Base-by-base conservation (phyloP, 2,888 invertebrate genomes). In the Macropis europaea region DNA sequence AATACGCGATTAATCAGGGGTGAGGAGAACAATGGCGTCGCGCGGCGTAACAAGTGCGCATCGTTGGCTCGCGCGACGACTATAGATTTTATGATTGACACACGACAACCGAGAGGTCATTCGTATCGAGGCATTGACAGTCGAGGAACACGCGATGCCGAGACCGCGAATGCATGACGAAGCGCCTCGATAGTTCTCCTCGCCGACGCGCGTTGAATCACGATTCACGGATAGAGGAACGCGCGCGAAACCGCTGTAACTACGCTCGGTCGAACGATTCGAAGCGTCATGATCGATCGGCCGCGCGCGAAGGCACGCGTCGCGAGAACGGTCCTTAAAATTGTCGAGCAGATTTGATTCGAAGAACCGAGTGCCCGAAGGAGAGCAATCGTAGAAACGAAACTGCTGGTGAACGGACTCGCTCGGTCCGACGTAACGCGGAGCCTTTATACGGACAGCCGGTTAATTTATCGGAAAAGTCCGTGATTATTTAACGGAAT, bases 171-270 rank as follows among this genome's bases (percentile, higher is more conserved):
- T 40, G 77, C 73, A 76, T 67, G 57, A 73, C 66, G 60, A 80
- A 60, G 56, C 66, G 40, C 64, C n/a, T 6, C 36, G 53, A 79
- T 73, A 59, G 26, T 38, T 70, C 52, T 67, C 80, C 52, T 73
- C 68, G 68, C 32, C 48, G 73, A 60, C 64, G 45, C 45, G 47
- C 15, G 48, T n/a, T 47, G 80, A 77, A 79, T 79, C 26, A 32
- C 59, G 68, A 79, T 79, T 57, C 57, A 71, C 52, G 22, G 42
- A 28, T 26, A 15, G 24, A 30, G 28, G 48, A n/a, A 17, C 13
- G 7, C 9, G 5, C 26, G 40, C 36, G 47, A 60, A 47, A 57
- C 43, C 30, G 13, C 9, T 15, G 6, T 17, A 52, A 32, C 40
- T 13, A 9, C 43, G 43, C 0, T 19, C n/a, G 38, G 24, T 2